Percentiles rank a stretch among this genome's conserved stretches.
phyloP scores from a whole-genome alignment of 2,113 vertebrate species.

The Anhinga anhinga region DNA sequence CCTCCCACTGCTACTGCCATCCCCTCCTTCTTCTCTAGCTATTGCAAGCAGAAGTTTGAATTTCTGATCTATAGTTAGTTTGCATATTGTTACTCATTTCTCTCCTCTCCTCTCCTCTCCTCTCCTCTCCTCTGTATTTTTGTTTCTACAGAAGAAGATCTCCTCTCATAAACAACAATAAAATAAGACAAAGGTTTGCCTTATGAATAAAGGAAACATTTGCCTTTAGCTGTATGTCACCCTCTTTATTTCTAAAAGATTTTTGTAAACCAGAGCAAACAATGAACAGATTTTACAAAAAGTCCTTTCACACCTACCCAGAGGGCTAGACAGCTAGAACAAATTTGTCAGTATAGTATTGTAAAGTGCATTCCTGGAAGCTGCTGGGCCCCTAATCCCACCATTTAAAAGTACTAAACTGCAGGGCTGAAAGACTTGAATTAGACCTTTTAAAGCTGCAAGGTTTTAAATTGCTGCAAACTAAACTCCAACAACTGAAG shows the following conservation, averaged over 20 bases:
- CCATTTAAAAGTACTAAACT: background rate
- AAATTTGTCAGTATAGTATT: background rate
- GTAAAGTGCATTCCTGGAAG: constrained; percentile 24
- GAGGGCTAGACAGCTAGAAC: background rate
- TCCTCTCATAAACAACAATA: background rate
- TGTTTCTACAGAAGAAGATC: background rate
- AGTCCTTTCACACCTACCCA: background rate
- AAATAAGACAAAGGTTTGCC: background rate
- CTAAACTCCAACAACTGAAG: background rate
- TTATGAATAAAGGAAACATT: background rate
- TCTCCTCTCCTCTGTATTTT: background rate
- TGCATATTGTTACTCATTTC: background rate
- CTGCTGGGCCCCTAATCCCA: background rate
- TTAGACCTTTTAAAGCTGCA: background rate
- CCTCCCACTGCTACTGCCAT: background rate
- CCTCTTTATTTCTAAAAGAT: background rate
- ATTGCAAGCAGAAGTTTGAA: background rate
- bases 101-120: background rate
- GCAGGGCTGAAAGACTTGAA: background rate
- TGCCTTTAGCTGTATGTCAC: background rate
- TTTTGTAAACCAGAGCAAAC: background rate
- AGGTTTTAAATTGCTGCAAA: background rate
- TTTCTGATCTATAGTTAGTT: background rate
- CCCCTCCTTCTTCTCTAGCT: background rate
- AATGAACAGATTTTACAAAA: constrained; percentile 7